Base-by-base conservation (phyloP, 2,888 invertebrate genomes). In the Steinernema carpocapsae region DNA sequence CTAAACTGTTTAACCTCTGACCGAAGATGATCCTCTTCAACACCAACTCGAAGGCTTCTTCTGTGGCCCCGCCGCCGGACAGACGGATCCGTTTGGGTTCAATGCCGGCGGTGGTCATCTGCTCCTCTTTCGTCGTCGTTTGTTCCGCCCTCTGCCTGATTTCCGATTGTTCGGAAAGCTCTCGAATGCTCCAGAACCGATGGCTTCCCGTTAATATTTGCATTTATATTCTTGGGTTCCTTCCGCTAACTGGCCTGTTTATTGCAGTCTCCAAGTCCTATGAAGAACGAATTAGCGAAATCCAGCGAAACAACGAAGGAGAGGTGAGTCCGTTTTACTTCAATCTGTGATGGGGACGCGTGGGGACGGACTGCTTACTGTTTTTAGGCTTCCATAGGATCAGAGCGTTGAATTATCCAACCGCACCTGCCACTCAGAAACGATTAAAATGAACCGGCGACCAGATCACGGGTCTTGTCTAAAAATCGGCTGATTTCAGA, bases 181-280 rank as follows among this genome's bases (percentile, higher is more conserved):
- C 56, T 26, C 56, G 56, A 26, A 10, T 19, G 12, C 26, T 56
- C 56, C 56, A 56, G 29, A 73, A 46, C n/a, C 72, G 56, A 74
- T 74, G 74, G 74, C 32, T 74, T 17, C 72, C 71, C n/a, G 43
- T 74, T 37, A 74, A 74, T 24, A 46, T 74, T 52, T 74, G 71
- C 32, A 73, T 76, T 56, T 76, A 77, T 72, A 74, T 72, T 22
- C 74, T 75, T 22, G 79, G 74, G 26, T 76, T 80, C 45, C 71
- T 76, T 51, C 81, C 82, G 0, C 74, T 81, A 48, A 52, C 80
- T 22, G 59, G 76, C n/a, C 73, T 82, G 26, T 74, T 81, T 72
- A 73, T 82, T 82, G 77, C 81, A 82, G 82, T 82, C 14, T 72
- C 77, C 51, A 74, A 76, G 32, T 74, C 74, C 56, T 78, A 81